phyloP scores from a whole-genome alignment of 2,113 vertebrate species.

The Mellivora capensis region DNA sequence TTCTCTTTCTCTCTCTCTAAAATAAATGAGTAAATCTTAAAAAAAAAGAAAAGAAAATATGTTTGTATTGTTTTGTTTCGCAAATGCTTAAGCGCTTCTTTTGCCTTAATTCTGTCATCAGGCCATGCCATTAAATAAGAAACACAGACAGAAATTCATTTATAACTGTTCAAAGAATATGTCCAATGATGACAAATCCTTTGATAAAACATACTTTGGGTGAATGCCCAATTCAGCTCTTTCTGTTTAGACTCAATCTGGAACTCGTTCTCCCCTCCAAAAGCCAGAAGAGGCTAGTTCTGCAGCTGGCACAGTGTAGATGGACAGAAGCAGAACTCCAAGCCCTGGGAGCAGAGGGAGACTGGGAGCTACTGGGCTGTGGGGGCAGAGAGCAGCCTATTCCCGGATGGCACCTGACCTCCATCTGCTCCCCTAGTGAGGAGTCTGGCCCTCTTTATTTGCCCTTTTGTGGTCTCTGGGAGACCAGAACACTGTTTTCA shows the following conservation, averaged over 20 bases:
- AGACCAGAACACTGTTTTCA: not conserved
- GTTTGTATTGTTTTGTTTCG: not conserved
- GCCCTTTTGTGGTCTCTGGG: not conserved
- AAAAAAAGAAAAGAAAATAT: not conserved
- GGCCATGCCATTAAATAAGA: not conserved
- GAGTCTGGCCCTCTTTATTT: not conserved
- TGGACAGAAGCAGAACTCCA: fast-evolving
- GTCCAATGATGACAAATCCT: not conserved
- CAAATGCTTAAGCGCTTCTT: not conserved
- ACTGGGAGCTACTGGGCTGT: fast-evolving
- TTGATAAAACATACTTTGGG: constrained; percentile 2
- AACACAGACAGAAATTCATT: not conserved
- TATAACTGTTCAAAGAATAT: not conserved
- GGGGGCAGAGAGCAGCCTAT: too few relatives aligned
- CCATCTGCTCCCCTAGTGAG: not conserved
- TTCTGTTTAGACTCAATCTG: not conserved
- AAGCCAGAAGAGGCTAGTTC: not conserved
- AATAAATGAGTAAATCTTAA: not conserved
- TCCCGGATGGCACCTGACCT: not conserved
- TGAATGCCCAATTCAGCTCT: not conserved
- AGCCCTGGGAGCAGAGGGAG: not conserved
- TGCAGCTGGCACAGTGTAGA: not conserved
- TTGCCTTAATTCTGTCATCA: not conserved
- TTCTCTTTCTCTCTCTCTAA: not conserved
- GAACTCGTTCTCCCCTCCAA: not conserved